These are phyloP conservation scores for Falco punctatus DNA, from an alignment of 2,113 vertebrate genomes.

Conservation along the genomic window DNA sequence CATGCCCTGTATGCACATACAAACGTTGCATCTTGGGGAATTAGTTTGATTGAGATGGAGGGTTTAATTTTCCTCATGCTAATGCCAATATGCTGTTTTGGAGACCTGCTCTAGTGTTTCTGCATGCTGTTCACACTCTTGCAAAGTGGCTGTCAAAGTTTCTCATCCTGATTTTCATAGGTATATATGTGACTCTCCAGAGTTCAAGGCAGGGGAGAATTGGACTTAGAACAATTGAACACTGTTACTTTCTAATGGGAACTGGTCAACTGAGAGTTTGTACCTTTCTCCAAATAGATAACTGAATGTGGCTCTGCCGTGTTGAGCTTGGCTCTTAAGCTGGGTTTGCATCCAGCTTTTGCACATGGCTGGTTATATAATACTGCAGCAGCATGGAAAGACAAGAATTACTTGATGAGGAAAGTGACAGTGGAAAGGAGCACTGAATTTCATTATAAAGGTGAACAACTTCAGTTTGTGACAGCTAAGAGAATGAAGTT, in stretches of 20 bases:
- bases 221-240: background rate
- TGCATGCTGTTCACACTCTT: background rate
- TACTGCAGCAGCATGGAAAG: slow-evolving; percentile 40
- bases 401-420: background rate
- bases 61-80: background rate
- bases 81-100: background rate
- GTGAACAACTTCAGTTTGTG: background rate
- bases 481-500: background rate
- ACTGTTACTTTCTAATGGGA: background rate
- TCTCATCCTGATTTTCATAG: background rate
- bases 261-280: background rate
- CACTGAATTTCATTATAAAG: background rate
- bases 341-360: slow-evolving; percentile 37
- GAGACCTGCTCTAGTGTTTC: background rate
- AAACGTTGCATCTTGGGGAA: background rate
- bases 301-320: background rate
- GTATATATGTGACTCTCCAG: background rate
- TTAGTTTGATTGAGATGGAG: background rate
- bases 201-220: background rate
- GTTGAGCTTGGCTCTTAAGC: slow-evolving; percentile 7
- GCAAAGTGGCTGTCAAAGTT: background rate
- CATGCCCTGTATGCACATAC: background rate
- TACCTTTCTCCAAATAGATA: background rate
- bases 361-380: slow-evolving; percentile 63
- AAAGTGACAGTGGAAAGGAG: background rate